Evolutionary conservation across 2,888 invertebrate genomes (phyloP).

Genomic region (Junonia oenone): DNA sequence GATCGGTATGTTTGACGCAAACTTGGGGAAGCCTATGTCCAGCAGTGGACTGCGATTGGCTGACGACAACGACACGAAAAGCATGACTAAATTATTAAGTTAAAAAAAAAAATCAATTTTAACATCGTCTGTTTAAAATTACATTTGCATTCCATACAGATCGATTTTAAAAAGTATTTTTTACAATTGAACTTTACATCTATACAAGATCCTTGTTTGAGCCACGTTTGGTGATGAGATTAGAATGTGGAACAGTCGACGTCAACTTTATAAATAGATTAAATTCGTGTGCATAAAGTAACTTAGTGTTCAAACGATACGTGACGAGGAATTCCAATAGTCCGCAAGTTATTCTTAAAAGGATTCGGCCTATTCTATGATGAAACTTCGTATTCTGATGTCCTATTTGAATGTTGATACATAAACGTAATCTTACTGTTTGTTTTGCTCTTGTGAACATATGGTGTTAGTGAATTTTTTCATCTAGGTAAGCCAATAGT

Average conservation of each 20-base stretch:
- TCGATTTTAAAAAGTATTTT: neutral
- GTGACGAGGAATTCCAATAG: constrained; percentile 42
- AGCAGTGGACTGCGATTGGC: too few species aligned
- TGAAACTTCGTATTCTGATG: neutral
- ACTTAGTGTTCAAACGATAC: constrained; percentile 54
- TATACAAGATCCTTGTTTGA: constrained; percentile 51
- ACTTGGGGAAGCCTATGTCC: too few species aligned
- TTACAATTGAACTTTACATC: constrained; percentile 34
- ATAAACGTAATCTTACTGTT: neutral
- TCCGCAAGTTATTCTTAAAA: constrained; percentile 16
- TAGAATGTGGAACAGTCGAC: constrained; percentile 68
- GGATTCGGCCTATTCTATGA: neutral
- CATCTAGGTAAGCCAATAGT: too few species aligned
- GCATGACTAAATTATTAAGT: too few species aligned
- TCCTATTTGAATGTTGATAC: neutral
- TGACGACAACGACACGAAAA: too few species aligned
- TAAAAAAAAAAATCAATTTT: too few species aligned
- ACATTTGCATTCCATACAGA: too few species aligned
- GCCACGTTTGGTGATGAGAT: constrained; percentile 55
- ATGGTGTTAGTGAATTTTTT: neutral
- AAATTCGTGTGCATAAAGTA: constrained; percentile 60
- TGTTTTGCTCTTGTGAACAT: neutral
- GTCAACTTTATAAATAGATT: constrained; percentile 76
- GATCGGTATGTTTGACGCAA: too few species aligned
- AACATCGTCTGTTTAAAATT: too few species aligned